Percentiles rank a stretch among this genome's conserved stretches.
Conservation (phyloP, 2,113 vertebrate species). For the Proterorhinus semilunaris region DNA sequence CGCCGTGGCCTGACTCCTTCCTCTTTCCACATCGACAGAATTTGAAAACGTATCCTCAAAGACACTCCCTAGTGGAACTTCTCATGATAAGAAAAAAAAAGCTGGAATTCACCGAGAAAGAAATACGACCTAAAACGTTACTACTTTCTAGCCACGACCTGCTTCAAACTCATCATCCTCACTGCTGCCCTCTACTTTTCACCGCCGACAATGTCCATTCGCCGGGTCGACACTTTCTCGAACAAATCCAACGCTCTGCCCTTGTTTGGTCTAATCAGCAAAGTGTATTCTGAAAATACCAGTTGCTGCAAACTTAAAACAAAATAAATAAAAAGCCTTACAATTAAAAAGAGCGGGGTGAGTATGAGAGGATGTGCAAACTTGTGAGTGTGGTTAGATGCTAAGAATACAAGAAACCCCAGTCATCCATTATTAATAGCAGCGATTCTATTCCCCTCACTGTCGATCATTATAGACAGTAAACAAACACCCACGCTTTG, state of each 20-base stretch:
- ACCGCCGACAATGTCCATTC: too few species aligned
- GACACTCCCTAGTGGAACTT: conserved; percentile 33
- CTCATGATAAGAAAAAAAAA: not conserved
- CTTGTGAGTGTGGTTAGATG: not conserved
- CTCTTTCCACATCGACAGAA: conserved; percentile 11
- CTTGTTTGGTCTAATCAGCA: not conserved
- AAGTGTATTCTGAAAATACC: not conserved
- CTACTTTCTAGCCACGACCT: too few species aligned
- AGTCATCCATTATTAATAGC: not conserved
- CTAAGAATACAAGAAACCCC: conserved; percentile 8
- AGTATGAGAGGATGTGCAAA: conserved; percentile 13
- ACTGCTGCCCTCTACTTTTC: too few species aligned
- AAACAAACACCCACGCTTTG: conserved; percentile 6
- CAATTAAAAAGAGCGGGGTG: conserved; percentile 23
- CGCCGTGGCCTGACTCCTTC: conserved; percentile 17
- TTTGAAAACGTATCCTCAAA: conserved; percentile 16
- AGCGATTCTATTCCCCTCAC: not conserved
- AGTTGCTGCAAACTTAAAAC: conserved; percentile 14
- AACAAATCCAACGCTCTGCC: too few species aligned
- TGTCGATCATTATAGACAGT: not conserved
- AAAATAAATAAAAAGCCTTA: conserved; percentile 28
- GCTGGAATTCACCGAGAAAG: too few species aligned
- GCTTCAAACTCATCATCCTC: too few species aligned
- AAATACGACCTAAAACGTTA: too few species aligned
- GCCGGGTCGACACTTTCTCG: too few species aligned